Base-by-base conservation (phyloP, 2,113 vertebrate species). In the Alethe diademata region DNA sequence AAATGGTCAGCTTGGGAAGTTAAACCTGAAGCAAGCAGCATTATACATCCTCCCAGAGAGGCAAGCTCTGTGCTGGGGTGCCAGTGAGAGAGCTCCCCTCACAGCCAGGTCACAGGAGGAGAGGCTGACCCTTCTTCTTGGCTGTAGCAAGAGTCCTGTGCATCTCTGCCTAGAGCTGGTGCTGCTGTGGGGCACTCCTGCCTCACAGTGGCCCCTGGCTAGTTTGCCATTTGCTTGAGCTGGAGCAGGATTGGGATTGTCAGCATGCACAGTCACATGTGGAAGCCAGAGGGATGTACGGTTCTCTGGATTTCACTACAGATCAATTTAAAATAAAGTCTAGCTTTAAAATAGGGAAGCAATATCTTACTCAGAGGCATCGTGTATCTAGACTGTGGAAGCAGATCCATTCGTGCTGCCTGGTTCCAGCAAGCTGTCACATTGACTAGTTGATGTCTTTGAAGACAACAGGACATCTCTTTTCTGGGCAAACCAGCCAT, bases 231-330 rank as follows among this genome's bases (percentile, higher is more conserved):
- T 73, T 65, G 51, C 58, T 56, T 14, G 47, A 53, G 72, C n/a
- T 45, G 54, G 48, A 75, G n/a, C 73, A 85, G 66, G 3, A 1
- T 51, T 4, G 6, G 53, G 56, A 17, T 45, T 45, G 40, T 74
- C 62, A 35, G 31, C 48, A 7, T 11, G 33, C 56, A 38, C 1
- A 3, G 57, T 62, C 38, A 38, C 33, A 28, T 1, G 0, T 43
- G 65, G 72, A 71, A 67, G 40, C 51, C 53, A 35, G 40, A 51
- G n/a, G 31, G 33, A 24, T 0, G 0, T 28, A 8, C 0, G 0
- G 10, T 43, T 70, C 83, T 53, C 58, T 78, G 25, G 19, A 29
- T 87, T 84, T 75, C 57, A 38, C 53, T 69, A 8, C 48, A 50
- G 53, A 58, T 61, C 36, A 53, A 42, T 53, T 50, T 61, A 60